Base-by-base conservation (phyloP, 2,113 vertebrate species). In the Bettongia penicillata region DNA sequence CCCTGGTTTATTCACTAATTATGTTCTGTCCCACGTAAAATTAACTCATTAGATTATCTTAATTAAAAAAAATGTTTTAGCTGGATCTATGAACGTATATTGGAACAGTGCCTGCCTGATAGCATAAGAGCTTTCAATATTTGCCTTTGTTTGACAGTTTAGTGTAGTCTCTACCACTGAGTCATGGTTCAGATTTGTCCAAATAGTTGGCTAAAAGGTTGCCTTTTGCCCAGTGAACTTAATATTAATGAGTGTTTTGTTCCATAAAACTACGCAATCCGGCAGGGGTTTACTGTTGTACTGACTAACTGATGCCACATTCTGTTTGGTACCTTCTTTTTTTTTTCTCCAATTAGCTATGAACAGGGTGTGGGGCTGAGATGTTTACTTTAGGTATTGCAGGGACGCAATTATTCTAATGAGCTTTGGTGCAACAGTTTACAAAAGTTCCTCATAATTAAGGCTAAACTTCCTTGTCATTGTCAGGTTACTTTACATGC, bases 21-120 rank as follows among this genome's bases (percentile, higher is more conserved):
- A 96, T 93, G 22, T 53, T 57, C 61, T 55, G 16, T 50, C 92
- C 24, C 11, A 48, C 90, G 96, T 95, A 95, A 96, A 95, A 96
- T 7, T 95, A 31, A 57, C 1, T 91, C 90, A 8, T 92, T 91
- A 84, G 68, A 43, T 43, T 8, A 43, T 84, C 43, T 84, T 84
- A 23, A 43, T 84, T 84, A 2, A n/a, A 84, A 84, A 43, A 43
- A 43, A 43, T 2, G 2, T 84, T 84, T 84, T 84, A 16, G 1
- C 68, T 84, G 31, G 16, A 84, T 84, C n/a, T 84, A 43, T 84
- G 37, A 84, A 84, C 8, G 7, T 84, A 19, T 84, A 43, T 43
- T 84, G 43, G 68, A 84, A 84, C 19, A 43, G 37, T 84, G 37
- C 68, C 68, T 43, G 14, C 14, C n/a, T 84, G 37, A 43, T 43